These are phyloP conservation scores for Hirundichthys speculiger DNA, from an alignment of 2,113 vertebrate species.

Conservation along the genomic window DNA sequence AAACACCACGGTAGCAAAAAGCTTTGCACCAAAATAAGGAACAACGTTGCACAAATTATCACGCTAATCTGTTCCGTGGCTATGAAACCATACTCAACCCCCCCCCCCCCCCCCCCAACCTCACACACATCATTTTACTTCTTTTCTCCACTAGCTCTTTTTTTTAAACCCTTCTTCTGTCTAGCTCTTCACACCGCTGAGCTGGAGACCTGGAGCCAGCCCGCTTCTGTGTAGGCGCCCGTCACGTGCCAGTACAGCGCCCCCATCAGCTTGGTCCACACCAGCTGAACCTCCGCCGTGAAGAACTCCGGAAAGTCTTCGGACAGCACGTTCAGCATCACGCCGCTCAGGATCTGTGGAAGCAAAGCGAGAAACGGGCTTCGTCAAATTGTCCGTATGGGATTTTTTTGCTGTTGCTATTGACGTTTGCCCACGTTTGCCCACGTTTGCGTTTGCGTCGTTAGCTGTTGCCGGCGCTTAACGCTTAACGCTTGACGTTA, in stretches of 20 bases:
- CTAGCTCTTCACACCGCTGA: conserved; percentile 85
- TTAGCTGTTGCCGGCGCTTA: no score
- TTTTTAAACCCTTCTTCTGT: conserved; percentile 28
- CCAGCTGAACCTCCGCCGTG: conserved; percentile 87
- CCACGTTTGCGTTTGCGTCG: no score
- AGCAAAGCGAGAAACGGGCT: neutral
- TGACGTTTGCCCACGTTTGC: no score
- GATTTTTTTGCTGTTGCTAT: no score
- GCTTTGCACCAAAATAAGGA: conserved; percentile 51
- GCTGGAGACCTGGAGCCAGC: conserved; percentile 95
- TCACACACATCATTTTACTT: conserved; percentile 10
- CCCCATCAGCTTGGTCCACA: conserved; percentile 92
- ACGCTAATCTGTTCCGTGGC: conserved; percentile 43
- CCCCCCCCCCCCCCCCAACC: neutral
- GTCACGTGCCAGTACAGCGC: conserved; percentile 93
- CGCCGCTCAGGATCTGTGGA: conserved; percentile 88
- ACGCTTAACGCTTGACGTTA: no score
- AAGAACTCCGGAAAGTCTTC: conserved; percentile 92
- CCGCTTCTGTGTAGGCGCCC: conserved; percentile 93
- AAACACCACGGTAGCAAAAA: conserved; percentile 30
- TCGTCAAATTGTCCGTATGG: no score
- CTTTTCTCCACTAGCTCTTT: conserved; percentile 27
- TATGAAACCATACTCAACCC: conserved; percentile 43
- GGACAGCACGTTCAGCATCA: conserved; percentile 91
- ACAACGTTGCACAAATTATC: conserved; percentile 36